phyloP scores from a whole-genome alignment of 2,888 invertebrate genomes.

The Pantelozetes paolii region DNA sequence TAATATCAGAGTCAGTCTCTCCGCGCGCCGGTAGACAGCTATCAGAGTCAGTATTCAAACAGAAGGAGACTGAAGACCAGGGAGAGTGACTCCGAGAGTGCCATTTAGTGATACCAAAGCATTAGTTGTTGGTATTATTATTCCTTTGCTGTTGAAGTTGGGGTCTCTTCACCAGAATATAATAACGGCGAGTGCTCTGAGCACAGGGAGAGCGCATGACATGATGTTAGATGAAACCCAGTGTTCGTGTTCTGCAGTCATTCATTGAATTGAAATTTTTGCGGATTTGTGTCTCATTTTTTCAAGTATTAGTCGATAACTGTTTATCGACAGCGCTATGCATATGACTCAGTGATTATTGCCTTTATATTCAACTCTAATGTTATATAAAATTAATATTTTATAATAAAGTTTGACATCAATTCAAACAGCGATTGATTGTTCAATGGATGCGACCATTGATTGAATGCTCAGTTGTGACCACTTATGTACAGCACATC shows the following conservation, averaged over 20 bases:
- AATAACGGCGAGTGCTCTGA: slow-evolving; percentile 1
- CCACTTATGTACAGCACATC: neutral
- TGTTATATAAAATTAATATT: slow-evolving; percentile 10
- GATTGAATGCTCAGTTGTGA: slow-evolving; percentile 22
- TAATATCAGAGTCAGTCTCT: slow-evolving; percentile 20
- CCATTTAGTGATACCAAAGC: slow-evolving; percentile 36
- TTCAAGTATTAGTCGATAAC: slow-evolving; percentile 30
- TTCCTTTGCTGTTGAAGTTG: neutral
- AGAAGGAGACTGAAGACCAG: neutral
- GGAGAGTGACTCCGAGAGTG: slow-evolving; percentile 23
- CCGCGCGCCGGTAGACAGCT: neutral
- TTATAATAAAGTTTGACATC: slow-evolving; percentile 4
- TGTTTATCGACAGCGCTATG: slow-evolving; percentile 17
- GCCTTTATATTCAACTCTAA: neutral
- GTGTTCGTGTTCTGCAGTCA: slow-evolving; percentile 27
- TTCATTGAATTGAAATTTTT: neutral
- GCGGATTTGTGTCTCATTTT: slow-evolving; percentile 37
- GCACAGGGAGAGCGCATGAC: slow-evolving; percentile 23
- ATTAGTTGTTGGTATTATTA: slow-evolving; percentile 27
- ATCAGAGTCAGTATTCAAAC: slow-evolving; percentile 24
- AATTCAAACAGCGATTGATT: neutral
- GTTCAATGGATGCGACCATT: neutral
- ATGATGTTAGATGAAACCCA: neutral
- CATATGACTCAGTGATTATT: slow-evolving; percentile 36
- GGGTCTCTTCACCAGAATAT: slow-evolving; percentile 6